Conservation (phyloP, 2,888 invertebrate genomes). For the Athrips mouffetella region DNA sequence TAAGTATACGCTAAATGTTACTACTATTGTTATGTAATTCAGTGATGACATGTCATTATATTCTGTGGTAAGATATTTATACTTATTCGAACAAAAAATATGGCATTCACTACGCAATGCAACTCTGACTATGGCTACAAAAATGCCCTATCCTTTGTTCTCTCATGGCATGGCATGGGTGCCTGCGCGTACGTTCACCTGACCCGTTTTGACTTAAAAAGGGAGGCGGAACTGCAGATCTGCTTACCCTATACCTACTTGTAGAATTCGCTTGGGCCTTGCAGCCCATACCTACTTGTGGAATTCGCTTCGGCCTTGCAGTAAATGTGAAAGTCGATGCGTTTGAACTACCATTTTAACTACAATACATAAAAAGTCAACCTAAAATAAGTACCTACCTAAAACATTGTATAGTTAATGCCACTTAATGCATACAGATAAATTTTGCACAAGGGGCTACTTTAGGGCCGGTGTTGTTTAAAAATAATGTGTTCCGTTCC, state of each 20-base stretch:
- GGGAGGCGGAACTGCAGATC: conserved; percentile 51
- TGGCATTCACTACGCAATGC: not conserved
- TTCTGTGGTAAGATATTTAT: not conserved
- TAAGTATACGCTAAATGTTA: too few species aligned
- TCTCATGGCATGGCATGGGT: conserved; percentile 19
- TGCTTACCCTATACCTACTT: too few species aligned
- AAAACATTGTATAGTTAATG: too few species aligned
- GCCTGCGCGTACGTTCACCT: conserved; percentile 35
- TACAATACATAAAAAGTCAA: too few species aligned
- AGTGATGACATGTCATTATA: not conserved
- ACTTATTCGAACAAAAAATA: not conserved
- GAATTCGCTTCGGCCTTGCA: too few species aligned
- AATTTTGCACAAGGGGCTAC: conserved; percentile 2
- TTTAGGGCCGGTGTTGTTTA: conserved; percentile 1
- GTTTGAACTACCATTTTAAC: too few species aligned
- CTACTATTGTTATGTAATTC: too few species aligned
- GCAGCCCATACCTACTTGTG: too few species aligned
- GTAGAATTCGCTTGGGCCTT: too few species aligned
- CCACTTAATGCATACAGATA: too few species aligned
- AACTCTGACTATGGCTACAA: not conserved
- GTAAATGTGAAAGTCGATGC: too few species aligned
- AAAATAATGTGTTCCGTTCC: conserved; percentile 37
- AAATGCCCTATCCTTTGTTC: conserved; percentile 35
- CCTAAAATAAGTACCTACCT: too few species aligned
- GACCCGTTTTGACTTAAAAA: conserved; percentile 53